Evolutionary conservation across 2,888 invertebrate species (phyloP).

Genomic region (Cyclophora punctaria): DNA sequence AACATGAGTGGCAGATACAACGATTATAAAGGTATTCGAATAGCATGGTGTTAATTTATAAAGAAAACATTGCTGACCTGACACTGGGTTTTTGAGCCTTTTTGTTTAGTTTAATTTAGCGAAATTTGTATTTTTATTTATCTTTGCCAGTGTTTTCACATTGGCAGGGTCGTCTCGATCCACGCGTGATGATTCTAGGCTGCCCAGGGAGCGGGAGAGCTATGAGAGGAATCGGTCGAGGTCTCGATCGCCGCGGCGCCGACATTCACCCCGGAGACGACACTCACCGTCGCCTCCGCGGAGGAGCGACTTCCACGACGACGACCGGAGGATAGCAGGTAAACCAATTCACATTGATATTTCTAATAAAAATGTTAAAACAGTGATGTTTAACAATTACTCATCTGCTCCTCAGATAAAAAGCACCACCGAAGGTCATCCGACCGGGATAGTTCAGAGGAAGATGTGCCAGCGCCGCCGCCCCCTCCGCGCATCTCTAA

Average conservation of each 20-base stretch:
- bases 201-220: constrained; percentile 31
- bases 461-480: constrained; percentile 61
- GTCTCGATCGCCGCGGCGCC: constrained; percentile 40
- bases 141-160: constrained; percentile 85
- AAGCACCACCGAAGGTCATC: constrained; percentile 23
- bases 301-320: too few species aligned
- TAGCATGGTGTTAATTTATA: constrained; percentile 11
- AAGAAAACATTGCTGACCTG: neutral
- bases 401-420: constrained; percentile 25
- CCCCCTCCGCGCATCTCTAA: constrained; percentile 72
- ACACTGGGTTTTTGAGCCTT: constrained; percentile 7
- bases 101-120: constrained; percentile 25
- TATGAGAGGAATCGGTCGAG: constrained; percentile 35
- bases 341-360: too few species aligned
- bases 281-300: constrained; percentile 11
- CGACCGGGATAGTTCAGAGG: constrained; percentile 45
- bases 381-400: too few species aligned
- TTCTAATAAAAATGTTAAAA: too few species aligned
- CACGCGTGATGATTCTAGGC: constrained; percentile 73
- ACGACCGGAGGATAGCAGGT: too few species aligned
- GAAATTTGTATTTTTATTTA: constrained; percentile 64
- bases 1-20: constrained; percentile 28
- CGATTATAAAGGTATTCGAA: constrained; percentile 29
- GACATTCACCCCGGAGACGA: constrained; percentile 28
- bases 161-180: constrained; percentile 81